A percentile compares a stretch with the other conserved stretches of the same genome.
These are phyloP conservation scores for Myocastor coypus DNA, from an alignment of 2,113 vertebrate genomes.

Conservation along the genomic window DNA sequence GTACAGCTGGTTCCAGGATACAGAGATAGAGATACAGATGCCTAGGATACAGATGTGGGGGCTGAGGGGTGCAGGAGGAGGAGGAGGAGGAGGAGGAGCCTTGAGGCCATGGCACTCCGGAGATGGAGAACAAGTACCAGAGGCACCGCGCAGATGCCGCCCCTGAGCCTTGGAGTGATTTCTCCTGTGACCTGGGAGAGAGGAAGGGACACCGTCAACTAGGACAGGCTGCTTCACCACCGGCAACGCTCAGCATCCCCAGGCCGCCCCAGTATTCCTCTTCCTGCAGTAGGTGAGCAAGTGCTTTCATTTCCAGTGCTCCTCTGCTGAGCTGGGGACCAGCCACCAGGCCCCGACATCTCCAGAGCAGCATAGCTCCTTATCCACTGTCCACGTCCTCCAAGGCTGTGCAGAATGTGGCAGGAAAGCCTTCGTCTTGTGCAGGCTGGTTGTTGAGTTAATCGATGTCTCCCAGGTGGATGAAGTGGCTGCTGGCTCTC, in stretches of 20 bases:
- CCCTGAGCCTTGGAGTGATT: rapidly evolving
- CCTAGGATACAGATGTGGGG: too few relatives aligned
- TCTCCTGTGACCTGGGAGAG: background rate
- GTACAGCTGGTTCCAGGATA: too few relatives aligned
- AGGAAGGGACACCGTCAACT: rapidly evolving
- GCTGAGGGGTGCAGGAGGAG: too few relatives aligned
- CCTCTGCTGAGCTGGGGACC: background rate
- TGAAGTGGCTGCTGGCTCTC: background rate
- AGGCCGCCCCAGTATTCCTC: rapidly evolving
- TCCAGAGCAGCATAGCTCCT: rapidly evolving
- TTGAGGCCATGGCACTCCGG: background rate
- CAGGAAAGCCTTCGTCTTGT: background rate
- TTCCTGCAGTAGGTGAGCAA: rapidly evolving
- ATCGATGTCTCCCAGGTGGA: rapidly evolving
- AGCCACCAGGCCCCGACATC: rapidly evolving
- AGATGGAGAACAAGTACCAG: rapidly evolving
- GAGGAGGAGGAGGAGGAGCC: too few relatives aligned
- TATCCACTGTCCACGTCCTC: rapidly evolving
- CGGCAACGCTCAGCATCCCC: background rate
- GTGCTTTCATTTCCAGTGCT: rapidly evolving
- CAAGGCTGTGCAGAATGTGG: rapidly evolving
- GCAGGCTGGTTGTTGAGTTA: background rate
- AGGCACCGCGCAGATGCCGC: background rate
- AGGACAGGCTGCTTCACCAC: too few relatives aligned
- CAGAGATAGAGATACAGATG: background rate